Base-by-base conservation (phyloP, 2,113 vertebrate genomes). In the Eubucco bourcierii region DNA sequence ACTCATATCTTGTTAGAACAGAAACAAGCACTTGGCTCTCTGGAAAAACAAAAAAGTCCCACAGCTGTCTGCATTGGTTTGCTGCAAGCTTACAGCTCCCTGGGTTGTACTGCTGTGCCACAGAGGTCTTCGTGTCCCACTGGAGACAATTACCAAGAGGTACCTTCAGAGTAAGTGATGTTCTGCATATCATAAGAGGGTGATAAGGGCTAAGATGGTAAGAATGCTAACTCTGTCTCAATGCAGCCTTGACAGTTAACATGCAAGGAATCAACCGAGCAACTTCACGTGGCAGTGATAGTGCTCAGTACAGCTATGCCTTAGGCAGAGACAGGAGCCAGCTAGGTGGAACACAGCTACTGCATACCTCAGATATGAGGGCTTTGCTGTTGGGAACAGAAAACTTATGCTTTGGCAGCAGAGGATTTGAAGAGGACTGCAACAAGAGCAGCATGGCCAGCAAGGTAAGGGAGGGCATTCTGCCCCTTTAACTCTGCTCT, bases 1-100 rank as follows among this genome's bases (percentile, higher is more conserved):
- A 96, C 82, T 94, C 90, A 94, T 71, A 68, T 44, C 76, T 88
- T 88, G 80, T 94, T 88, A 96, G 81, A 91, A 78, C 85, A 94
- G 74, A 94, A 94, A 87, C 75, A 92, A 18, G 39, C 39, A 65
- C 66, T 90, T 74, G 78, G 72, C 8, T 91, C 59, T 60, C n/a
- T 27, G 53, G 66, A 79, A 84, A 64, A 91, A 80, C 84, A 93
- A 78, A 87, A 93, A 78, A 34, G 46, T 61, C 39, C 53, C 67
- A 34, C 82, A 84, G 77, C 65, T 1, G 4, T 77, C 41, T 56
- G 39, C 46, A 55, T 60, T 6, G n/a, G 55, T 74, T 39, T 71
- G 34, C 90, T 68, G 89, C 61, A 85, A 93, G 85, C 63, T 70
- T 46, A 2, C 1, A 5, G 88, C 67, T 94, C 84, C 81, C 68